Conservation (phyloP, 1,140 invertebrate genomes). For the Rhysida immarginata region DNA sequence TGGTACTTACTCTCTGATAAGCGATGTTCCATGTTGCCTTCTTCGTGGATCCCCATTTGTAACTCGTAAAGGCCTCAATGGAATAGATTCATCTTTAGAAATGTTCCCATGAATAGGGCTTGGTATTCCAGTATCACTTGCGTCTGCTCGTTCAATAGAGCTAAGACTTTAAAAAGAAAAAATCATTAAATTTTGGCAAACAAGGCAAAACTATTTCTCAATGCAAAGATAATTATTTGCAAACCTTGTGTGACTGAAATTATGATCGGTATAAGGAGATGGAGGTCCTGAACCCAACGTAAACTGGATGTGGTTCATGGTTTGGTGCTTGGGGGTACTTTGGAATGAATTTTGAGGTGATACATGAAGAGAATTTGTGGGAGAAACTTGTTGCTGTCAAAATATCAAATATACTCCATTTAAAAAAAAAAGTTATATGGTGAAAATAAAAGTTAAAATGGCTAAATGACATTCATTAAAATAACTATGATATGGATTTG, state of each 20-base stretch:
- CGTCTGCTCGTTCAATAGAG: neutral
- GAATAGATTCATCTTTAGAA: neutral
- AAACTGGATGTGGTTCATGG: slow-evolving; percentile 20
- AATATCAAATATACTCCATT: no score
- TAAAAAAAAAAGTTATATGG: no score
- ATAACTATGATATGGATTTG: no score
- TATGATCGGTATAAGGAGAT: slow-evolving; percentile 7
- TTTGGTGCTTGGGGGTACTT: slow-evolving; percentile 18
- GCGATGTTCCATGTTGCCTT: neutral
- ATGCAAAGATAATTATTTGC: slow-evolving; percentile 16
- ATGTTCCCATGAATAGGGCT: neutral
- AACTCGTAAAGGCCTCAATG: neutral
- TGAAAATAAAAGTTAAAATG: no score
- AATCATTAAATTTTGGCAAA: no score
- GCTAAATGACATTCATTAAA: no score
- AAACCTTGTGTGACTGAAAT: slow-evolving; percentile 17
- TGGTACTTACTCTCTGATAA: neutral
- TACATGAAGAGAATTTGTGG: slow-evolving; percentile 39
- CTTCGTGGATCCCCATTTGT: neutral
- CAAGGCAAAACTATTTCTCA: no score
- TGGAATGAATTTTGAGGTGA: slow-evolving; percentile 25
- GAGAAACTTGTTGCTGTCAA: no score
- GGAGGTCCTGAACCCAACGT: slow-evolving; percentile 12
- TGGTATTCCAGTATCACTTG: neutral
- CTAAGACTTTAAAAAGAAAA: no score